These are phyloP conservation scores for Zaprionus lachaisei DNA, from an alignment of 1,140 invertebrate species.

Conservation along the genomic window DNA sequence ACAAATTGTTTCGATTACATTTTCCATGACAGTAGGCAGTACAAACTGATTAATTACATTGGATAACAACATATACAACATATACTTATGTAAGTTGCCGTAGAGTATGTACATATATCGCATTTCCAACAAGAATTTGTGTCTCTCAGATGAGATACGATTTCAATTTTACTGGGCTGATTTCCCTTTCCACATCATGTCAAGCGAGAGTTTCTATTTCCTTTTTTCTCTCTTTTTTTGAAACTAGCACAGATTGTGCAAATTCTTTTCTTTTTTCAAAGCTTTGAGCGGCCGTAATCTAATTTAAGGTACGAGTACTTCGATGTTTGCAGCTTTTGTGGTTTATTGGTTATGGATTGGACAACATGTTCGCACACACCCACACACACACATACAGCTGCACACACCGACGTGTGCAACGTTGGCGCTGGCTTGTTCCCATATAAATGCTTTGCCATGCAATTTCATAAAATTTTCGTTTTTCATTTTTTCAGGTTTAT, in stretches of 20 bases:
- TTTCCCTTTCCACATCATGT: conserved; percentile 26
- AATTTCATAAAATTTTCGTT: conserved; percentile 43
- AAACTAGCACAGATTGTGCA: conserved; percentile 31
- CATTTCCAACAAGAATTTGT: not conserved
- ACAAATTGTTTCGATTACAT: conserved; percentile 34
- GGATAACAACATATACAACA: conserved; percentile 8
- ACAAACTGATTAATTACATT: conserved; percentile 42
- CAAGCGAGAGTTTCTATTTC: conserved; percentile 17
- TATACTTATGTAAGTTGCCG: not conserved
- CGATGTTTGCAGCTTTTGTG: conserved; percentile 46
- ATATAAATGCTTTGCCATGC: conserved; percentile 60
- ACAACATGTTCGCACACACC: conserved; percentile 5
- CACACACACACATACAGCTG: conserved; percentile 10
- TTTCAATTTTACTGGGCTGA: conserved; percentile 19
- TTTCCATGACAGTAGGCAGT: conserved; percentile 27
- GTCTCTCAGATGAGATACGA: conserved; percentile 20
- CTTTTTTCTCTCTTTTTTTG: conserved; percentile 7
- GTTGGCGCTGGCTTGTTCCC: conserved; percentile 26
- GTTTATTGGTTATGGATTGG: conserved; percentile 62
- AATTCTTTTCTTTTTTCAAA: conserved; percentile 14
- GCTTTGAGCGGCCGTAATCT: conserved; percentile 26
- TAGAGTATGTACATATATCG: not conserved
- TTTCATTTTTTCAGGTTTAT: not conserved
- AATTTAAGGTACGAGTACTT: conserved; percentile 43
- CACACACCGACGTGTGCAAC: conserved; percentile 7